Percentiles rank a stretch among this genome's conserved stretches.
phyloP scores from a whole-genome alignment of 2,888 invertebrate species.

The Leucophora obtusa region DNA sequence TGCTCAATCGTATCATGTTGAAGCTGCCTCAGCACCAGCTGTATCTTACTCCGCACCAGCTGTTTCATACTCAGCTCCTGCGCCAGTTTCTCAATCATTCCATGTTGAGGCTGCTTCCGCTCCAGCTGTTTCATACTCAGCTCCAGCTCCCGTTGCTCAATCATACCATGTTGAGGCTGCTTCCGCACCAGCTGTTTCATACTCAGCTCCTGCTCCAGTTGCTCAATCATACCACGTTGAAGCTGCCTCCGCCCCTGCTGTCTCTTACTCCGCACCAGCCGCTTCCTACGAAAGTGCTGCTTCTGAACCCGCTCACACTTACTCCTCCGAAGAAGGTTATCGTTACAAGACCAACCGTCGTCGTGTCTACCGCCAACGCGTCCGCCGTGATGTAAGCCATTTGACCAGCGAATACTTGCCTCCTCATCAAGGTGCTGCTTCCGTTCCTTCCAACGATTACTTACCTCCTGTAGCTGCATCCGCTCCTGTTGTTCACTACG shows the following conservation, averaged over 20 bases:
- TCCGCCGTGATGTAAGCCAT: conserved; percentile 73
- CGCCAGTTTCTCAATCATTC: conserved; percentile 61
- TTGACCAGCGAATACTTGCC: conserved; percentile 71
- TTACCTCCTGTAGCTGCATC: conserved; percentile 65
- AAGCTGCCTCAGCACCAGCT: conserved; percentile 49
- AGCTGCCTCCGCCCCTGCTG: conserved; percentile 38
- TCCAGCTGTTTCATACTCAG: conserved; percentile 30
- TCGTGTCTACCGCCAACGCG: conserved; percentile 41
- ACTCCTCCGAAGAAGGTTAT: conserved; percentile 45
- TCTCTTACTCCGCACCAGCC: conserved; percentile 9
- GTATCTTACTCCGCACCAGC: conserved; percentile 32
- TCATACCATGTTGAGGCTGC: conserved; percentile 13
- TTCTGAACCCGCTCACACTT: conserved; percentile 43
- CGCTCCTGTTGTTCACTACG: conserved; percentile 35
- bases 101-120: conserved; percentile 60
- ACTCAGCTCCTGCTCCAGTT: conserved; percentile 16
- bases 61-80: conserved; percentile 32
- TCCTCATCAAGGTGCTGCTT: conserved; percentile 53
- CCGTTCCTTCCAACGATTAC: conserved; percentile 53
- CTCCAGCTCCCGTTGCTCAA: conserved; percentile 12
- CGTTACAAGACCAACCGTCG: conserved; percentile 58
- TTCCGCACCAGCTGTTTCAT: conserved; percentile 18
- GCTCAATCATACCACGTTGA: background rate
- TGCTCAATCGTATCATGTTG: conserved; percentile 27
- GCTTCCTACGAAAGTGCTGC: conserved; percentile 34